A percentile compares a stretch with the other conserved stretches of the same genome.
These are phyloP conservation scores for Phenganax stokvisi DNA, from an alignment of 92 coral and sea anemone species.

Conservation along the genomic window DNA sequence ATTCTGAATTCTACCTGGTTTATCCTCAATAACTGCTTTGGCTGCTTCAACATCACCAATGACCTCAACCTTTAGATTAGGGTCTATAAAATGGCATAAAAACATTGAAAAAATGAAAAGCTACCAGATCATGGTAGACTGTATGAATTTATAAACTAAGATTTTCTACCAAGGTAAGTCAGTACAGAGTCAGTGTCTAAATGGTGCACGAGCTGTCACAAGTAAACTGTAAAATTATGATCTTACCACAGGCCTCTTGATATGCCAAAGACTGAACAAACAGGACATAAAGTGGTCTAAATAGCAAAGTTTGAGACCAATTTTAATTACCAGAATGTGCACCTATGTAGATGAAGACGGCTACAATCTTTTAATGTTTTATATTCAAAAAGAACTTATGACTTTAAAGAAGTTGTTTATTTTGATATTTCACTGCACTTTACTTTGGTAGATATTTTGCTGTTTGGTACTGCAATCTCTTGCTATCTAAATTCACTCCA, in stretches of 20 bases:
- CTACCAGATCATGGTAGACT: background rate
- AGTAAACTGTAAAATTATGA: background rate
- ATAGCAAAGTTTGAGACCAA: background rate
- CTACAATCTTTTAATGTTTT: too few species aligned
- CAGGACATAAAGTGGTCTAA: conserved; percentile 69
- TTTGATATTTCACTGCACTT: too few species aligned
- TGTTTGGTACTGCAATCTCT: conserved; percentile 77
- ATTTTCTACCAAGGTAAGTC: background rate
- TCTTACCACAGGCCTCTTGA: conserved; percentile 74
- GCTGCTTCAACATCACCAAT: conserved; percentile 91
- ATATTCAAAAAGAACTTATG: too few species aligned
- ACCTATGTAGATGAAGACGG: too few species aligned
- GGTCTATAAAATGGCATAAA: conserved; percentile 27
- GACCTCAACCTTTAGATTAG: conserved; percentile 63
- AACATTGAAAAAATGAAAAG: background rate
- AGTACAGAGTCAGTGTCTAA: background rate
- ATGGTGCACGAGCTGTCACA: background rate
- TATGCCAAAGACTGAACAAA: conserved; percentile 87
- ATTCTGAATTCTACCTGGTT: conserved; percentile 47
- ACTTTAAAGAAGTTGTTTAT: too few species aligned
- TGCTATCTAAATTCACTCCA: conserved; percentile 75
- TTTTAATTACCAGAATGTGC: too few species aligned
- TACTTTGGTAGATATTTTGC: conserved; percentile 74
- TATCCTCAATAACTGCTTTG: conserved; percentile 83
- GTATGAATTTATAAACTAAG: background rate